A percentile compares a stretch with the other conserved stretches of the same genome.
Conservation (phyloP, 1,140 invertebrate genomes). For the Aricia agestis region DNA sequence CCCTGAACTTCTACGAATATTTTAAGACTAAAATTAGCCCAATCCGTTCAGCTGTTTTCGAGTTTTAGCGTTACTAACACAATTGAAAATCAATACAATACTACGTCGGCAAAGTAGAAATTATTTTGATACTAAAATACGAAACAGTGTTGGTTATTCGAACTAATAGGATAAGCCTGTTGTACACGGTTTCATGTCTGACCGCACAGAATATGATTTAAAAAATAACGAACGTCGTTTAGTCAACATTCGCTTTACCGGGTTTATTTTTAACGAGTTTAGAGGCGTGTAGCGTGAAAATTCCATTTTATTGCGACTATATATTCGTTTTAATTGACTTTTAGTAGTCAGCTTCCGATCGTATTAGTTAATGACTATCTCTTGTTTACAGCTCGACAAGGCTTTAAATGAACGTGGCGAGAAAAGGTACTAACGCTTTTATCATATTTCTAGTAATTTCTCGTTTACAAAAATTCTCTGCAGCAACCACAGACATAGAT, state of each 20-base stretch:
- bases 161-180: background rate
- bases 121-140: background rate
- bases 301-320: background rate
- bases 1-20: too few relatives aligned
- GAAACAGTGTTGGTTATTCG: background rate
- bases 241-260: background rate
- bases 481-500: too few relatives aligned
- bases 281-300: background rate
- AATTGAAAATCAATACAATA: too few relatives aligned
- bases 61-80: too few relatives aligned
- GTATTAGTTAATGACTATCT: background rate
- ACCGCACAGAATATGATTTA: background rate
- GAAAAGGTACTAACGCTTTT: too few relatives aligned
- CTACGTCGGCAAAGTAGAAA: background rate
- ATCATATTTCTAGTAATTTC: too few relatives aligned
- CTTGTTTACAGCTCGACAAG: too few relatives aligned
- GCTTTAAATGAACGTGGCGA: too few relatives aligned
- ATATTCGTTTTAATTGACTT: background rate
- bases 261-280: background rate
- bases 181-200: background rate
- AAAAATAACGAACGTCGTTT: conserved; percentile 1
- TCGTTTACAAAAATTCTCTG: too few relatives aligned
- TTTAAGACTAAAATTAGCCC: too few relatives aligned
- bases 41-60: too few relatives aligned
- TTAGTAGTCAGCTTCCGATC: background rate